phyloP scores from a whole-genome alignment of 2,113 vertebrate genomes.

The Noctilio leporinus region DNA sequence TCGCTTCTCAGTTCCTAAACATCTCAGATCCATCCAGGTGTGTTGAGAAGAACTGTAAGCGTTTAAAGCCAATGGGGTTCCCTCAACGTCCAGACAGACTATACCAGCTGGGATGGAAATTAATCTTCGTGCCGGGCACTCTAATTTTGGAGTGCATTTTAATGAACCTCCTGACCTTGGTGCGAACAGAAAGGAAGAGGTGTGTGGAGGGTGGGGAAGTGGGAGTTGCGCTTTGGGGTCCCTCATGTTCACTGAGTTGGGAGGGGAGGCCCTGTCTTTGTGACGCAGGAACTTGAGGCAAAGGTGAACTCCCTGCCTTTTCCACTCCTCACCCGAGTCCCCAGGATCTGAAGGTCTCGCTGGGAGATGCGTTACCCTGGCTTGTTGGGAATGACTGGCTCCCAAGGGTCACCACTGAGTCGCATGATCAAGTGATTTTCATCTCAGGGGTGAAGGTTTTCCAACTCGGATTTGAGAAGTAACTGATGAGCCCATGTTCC shows the following conservation, averaged over 20 bases:
- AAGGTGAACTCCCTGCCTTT: neutral
- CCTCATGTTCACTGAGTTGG: slow-evolving; percentile 5
- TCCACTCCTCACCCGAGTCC: neutral
- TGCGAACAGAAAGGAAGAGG: slow-evolving; percentile 71
- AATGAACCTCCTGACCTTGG: slow-evolving; percentile 75
- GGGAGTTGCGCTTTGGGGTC: neutral
- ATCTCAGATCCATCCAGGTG: neutral
- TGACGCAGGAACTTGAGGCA: slow-evolving; percentile 6
- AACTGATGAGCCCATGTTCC: slow-evolving; percentile 23
- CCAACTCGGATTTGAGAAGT: neutral
- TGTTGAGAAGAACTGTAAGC: neutral
- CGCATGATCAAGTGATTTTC: slow-evolving; percentile 58
- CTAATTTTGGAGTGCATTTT: slow-evolving; percentile 67
- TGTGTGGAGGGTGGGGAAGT: slow-evolving; percentile 35
- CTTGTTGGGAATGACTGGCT: slow-evolving; percentile 52
- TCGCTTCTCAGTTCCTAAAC: neutral
- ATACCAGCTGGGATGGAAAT: slow-evolving; percentile 59
- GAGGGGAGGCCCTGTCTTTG: slow-evolving; percentile 15
- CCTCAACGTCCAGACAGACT: slow-evolving; percentile 33
- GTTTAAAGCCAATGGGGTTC: slow-evolving; percentile 35
- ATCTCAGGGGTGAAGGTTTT: slow-evolving; percentile 58
- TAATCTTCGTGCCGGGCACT: slow-evolving; percentile 51
- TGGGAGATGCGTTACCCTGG: slow-evolving; percentile 54
- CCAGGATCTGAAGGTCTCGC: slow-evolving; percentile 25
- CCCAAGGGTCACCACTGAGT: slow-evolving; percentile 43